Base-by-base conservation (phyloP, 2,888 invertebrate genomes). In the Aromia moschata region DNA sequence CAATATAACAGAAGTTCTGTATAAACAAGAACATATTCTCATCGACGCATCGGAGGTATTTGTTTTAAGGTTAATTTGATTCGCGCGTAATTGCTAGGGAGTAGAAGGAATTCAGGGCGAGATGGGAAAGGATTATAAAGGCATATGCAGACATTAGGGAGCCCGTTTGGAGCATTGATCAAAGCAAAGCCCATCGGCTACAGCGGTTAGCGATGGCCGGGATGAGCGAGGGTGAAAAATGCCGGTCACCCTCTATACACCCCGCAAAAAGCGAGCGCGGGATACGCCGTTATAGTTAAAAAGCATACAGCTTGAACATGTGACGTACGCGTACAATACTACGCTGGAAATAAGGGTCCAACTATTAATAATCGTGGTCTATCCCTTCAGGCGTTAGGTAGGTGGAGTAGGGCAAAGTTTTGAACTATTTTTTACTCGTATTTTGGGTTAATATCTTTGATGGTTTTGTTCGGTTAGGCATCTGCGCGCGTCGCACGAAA, bases 151-250 rank as follows among this genome's bases (percentile, higher is more conserved):
- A 52, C 58, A 60, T 62, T 67, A 62, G 54, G 56, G 55, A 56
- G 61, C 54, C 54, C 62, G 56, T 58, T 38, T 60, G 62, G 53
- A 52, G 58, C 63, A 45, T 63, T 69, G 68, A 69, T 67, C 67
- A 69, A 69, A 69, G 65, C 58, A 44, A 57, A 58, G 60, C 58
- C 51, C 64, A 55, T 65, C 63, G 58, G 58, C 58, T 62, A 60
- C 63, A 62, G 54, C 30, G 45, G 45, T 45, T 45, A 31, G 31
- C 31, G 45, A 45, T 45, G 45, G 31, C 31, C 30, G 45, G 14
- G 45, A 45, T 45, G 20, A n/a, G 25, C 45, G 25, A 52, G 60
- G 63, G 66, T 60, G 59, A 59, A 65, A 64, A 56, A 58, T 49
- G 68, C 59, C 56, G 59, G 52, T 58, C 65, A 66, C 69, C 69